Conservation (phyloP, 2,113 vertebrate genomes). For the Vulpes vulpes region DNA sequence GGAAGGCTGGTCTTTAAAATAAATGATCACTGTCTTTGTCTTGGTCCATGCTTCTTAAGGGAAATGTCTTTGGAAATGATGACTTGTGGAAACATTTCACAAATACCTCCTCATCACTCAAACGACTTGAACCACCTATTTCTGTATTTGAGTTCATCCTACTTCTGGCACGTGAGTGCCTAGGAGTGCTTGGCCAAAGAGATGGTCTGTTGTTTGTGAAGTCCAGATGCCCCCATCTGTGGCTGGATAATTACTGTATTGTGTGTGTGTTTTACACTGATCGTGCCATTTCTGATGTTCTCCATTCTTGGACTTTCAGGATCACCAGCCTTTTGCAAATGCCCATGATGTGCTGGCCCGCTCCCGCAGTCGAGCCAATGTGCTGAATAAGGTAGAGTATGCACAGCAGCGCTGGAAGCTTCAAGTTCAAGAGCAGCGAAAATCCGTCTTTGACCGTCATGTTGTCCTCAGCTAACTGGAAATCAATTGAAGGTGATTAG, state of each 20-base stretch:
- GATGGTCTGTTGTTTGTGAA: background rate
- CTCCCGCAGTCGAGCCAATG: constrained; percentile 95
- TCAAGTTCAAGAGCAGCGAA: constrained; percentile 98
- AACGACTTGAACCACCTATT: background rate
- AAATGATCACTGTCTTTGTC: background rate
- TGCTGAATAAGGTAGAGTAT: constrained; percentile 98
- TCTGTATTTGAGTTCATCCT: background rate
- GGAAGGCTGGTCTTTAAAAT: background rate
- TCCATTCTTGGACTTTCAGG: constrained; percentile 86
- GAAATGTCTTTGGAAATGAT: constrained; percentile 2
- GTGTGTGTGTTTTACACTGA: background rate
- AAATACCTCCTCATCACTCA: background rate
- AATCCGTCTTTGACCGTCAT: constrained; percentile 98
- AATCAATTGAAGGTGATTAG: constrained; percentile 44
- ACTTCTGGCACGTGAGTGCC: background rate
- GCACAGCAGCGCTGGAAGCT: constrained; percentile 99
- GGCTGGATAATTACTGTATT: background rate
- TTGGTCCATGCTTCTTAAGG: constrained; percentile 41
- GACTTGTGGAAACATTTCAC: background rate
- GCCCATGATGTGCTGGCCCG: constrained; percentile 96
- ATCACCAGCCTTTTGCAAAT: constrained; percentile 98
- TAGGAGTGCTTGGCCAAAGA: background rate
- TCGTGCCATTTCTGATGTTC: background rate
- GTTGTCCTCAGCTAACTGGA: constrained; percentile 96
- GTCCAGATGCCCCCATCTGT: background rate